These are phyloP conservation scores for Chlamydotis undulata DNA, from an alignment of 2,113 vertebrate species.

Conservation along the genomic window DNA sequence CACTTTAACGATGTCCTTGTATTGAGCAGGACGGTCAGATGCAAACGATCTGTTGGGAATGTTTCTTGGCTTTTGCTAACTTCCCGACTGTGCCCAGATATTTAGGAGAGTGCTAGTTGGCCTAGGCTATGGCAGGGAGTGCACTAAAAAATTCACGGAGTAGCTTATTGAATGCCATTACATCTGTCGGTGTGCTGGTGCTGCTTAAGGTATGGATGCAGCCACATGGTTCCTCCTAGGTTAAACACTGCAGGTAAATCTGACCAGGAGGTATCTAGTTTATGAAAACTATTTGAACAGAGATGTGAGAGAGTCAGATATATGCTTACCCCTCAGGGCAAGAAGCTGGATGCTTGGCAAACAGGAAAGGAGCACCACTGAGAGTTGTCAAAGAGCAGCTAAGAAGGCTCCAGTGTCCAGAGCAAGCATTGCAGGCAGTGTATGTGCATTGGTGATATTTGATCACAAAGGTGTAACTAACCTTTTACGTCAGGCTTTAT, in stretches of 20 bases:
- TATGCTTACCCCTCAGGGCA: not conserved
- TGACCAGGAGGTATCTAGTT: not conserved
- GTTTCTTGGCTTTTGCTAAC: not conserved
- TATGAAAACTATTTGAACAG: not conserved
- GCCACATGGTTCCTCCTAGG: not conserved
- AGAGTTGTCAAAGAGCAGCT: not conserved
- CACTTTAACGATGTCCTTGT: not conserved
- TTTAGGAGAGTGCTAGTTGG: not conserved
- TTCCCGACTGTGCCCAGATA: not conserved
- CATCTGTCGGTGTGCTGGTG: not conserved
- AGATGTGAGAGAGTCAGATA: not conserved
- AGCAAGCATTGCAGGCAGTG: not conserved
- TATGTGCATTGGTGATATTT: not conserved
- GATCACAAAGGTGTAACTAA: not conserved
- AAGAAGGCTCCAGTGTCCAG: not conserved
- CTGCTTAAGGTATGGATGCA: not conserved
- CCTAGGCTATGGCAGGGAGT: not conserved
- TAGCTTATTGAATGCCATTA: not conserved
- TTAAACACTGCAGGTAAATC: not conserved
- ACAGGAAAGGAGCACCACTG: not conserved
- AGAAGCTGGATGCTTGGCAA: not conserved
- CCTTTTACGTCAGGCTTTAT: not conserved
- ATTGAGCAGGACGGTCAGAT: not conserved
- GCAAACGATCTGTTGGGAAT: not conserved
- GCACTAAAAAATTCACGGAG: not conserved